Base-by-base conservation (phyloP, 1,140 invertebrate species). In the Palaemon carinicauda region DNA sequence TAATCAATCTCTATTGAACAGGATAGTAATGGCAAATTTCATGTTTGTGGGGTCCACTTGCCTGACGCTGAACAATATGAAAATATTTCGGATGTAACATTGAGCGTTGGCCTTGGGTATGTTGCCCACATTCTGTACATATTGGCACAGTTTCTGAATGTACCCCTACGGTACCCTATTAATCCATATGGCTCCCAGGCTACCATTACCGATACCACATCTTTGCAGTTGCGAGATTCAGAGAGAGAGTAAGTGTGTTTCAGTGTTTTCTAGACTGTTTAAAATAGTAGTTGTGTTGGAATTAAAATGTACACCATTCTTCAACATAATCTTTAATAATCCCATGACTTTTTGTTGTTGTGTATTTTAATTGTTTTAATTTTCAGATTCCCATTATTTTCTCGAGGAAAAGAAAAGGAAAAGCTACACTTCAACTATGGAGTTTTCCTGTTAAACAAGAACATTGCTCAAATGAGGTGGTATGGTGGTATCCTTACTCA, bases 381-480 rank as follows among this genome's bases (percentile, higher is more conserved):
- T 52, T 51, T 4, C 90, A 96, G 95, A 88, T 97, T 97, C 92
- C 96, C 96, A 29, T 90, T 97, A 21, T 96, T 94, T 91, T 93
- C 94, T 21, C 94, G 95, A 91, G 94, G 95, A 31, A 95, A 95
- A 56, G 87, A 88, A 65, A 60, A 65, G 91, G 94, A 94, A 90
- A 94, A 93, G 91, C 93, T 94, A 81, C 94, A 94, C 90, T 97
- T 95, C 92, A 94, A 94, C 89, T 97, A 97, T 92, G 96, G 94
- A 65, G 96, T 97, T 21, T 97, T 95, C 91, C 92, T 97, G 24
- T 91, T 97, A n/a, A 97, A 97, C 90, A 96, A 97, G 92, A 96
- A 97, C 91, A 96, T 97, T 88, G 95, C 95, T 71, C 96, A 97
- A 91, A 91, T 97, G 50, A 92, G 95, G 88, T 96, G 94, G 93